Percentiles rank a stretch among this genome's conserved stretches.
Evolutionary conservation across 2,113 vertebrate genomes (phyloP).

Genomic region (Chroicocephalus ridibundus): DNA sequence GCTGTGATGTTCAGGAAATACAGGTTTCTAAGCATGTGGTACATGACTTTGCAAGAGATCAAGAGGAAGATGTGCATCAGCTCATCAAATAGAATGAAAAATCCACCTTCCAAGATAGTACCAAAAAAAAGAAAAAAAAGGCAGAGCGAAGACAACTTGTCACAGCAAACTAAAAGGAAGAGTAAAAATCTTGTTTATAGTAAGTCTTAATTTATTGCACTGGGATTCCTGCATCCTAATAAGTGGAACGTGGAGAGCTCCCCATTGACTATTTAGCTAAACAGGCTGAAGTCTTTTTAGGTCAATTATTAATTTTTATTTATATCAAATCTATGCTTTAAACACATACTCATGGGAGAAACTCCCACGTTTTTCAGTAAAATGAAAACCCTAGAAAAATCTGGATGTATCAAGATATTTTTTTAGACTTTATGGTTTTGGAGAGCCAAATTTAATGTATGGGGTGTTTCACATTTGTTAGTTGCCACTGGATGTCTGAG

Average conservation of each 20-base stretch:
- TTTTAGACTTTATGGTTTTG: neutral
- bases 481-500: neutral
- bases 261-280: neutral
- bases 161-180: neutral
- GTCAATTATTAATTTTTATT: neutral
- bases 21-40: neutral
- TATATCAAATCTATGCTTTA: neutral
- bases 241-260: neutral
- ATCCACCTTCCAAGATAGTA: neutral
- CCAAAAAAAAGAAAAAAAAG: neutral
- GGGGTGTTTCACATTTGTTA: neutral
- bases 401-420: neutral
- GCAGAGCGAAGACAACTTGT: neutral
- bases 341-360: neutral
- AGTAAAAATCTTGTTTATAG: neutral
- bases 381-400: neutral
- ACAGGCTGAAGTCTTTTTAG: neutral
- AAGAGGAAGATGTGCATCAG: neutral
- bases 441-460: neutral
- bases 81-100: neutral
- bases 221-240: neutral
- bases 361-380: neutral
- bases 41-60: neutral
- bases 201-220: neutral
- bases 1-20: neutral